Base-by-base conservation (phyloP, 2,113 vertebrate species). In the Neotoma lepida region DNA sequence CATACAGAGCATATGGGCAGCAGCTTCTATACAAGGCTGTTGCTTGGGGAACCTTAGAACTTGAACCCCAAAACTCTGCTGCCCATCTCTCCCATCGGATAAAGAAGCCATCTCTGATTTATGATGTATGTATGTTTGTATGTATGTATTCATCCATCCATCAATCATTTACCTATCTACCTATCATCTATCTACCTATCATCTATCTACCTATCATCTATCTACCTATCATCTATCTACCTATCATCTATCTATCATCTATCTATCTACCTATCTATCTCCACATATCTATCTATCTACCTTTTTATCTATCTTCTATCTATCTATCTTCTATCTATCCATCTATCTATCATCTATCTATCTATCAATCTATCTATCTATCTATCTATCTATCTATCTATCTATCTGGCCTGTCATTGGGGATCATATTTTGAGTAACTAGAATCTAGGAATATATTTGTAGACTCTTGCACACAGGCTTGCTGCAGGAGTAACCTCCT, bases 21-120 rank as follows among this genome's bases (percentile, higher is more conserved):
- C 54, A 46, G 64, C 63, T 84, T 74, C 9, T 54, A 56, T 30
- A 76, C 6, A 63, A 24, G 10, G 9, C 2, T 4, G 2, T 41
- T 54, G 18, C 44, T 0, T 1, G 9, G 6, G 9, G n/a, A 41
- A 6, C 28, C 8, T n/a, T 71, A 2, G 0, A n/a, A 54, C 14
- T 8, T 66, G 18, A 5, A 9, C 4, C 22, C 74, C 24, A 74
- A 15, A 7, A 0, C 20, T 77, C 70, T 76, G 51, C 6, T 14
- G 24, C 1, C n/a, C 15, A 2, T 71, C 26, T 78, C 5, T 0
- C 7, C 20, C 13, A 2, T 39, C 3, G 2, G 8, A 12, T 20
- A 30, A 44, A 76, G 24, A 17, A 17, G 2, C 0, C 0, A 6
- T 18, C 4, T 26, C n/a, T 24, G 8, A 22, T 10, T 49, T n/a